Percentiles rank a stretch among this genome's conserved stretches.
phyloP scores from a whole-genome alignment of 2,888 invertebrate genomes.

The Drosophila diplacantha region DNA sequence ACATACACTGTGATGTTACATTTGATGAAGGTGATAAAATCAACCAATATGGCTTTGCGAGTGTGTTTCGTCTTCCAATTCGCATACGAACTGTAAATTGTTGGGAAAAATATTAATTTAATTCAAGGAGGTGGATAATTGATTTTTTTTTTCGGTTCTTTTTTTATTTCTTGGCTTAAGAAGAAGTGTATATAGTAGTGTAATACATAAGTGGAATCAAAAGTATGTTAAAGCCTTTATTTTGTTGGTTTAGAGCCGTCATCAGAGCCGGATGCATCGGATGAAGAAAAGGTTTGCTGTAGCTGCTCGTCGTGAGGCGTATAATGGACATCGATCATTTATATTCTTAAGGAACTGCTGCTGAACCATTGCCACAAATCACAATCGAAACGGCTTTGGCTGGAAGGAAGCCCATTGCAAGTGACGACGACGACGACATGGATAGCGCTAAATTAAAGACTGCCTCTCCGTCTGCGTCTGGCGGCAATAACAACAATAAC shows the following conservation, averaged over 20 bases:
- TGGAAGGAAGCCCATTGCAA: conserved; percentile 15
- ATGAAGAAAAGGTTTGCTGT: conserved; percentile 25
- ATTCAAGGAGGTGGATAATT: not conserved
- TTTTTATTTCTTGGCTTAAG: not conserved
- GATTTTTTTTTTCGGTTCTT: not conserved
- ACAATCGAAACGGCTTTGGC: conserved; percentile 5
- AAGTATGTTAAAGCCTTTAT: conserved; percentile 5
- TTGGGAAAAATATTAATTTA: not conserved
- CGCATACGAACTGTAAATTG: conserved; percentile 1
- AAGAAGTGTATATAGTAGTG: not conserved
- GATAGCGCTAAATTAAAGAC: conserved; percentile 40
- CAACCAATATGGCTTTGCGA: conserved; percentile 10
- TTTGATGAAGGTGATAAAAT: conserved; percentile 12
- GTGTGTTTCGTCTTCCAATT: conserved; percentile 7
- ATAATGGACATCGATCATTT: conserved; percentile 31
- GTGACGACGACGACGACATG: conserved; percentile 55
- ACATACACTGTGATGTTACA: conserved; percentile 11
- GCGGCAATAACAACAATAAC: conserved; percentile 14
- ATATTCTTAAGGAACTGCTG: conserved; percentile 23
- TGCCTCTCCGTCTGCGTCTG: conserved; percentile 30
- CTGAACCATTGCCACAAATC: conserved; percentile 25
- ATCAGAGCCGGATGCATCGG: conserved; percentile 15
- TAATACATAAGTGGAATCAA: not conserved
- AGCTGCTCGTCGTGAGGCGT: conserved; percentile 6
- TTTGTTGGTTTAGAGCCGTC: conserved; percentile 1